These are phyloP conservation scores for Brachyrhaphis roseni DNA, from an alignment of 2,797 vertebrate genomes.

Conservation along the genomic window DNA sequence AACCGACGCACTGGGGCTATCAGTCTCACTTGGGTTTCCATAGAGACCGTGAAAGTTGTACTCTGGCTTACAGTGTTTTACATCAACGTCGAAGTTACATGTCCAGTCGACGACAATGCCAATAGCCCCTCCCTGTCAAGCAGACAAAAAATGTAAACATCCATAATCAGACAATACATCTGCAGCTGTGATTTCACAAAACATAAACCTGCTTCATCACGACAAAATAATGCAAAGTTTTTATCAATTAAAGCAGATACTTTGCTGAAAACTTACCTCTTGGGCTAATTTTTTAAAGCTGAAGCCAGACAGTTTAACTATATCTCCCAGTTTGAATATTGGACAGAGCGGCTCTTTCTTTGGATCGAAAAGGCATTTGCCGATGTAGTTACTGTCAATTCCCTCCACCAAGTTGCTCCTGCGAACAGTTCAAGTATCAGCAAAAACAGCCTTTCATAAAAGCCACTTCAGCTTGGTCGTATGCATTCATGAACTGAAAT, in stretches of 20 bases:
- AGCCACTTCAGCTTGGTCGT: neutral
- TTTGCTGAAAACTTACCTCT: slow-evolving; percentile 77
- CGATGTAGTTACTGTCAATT: slow-evolving; percentile 80
- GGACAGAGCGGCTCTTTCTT: slow-evolving; percentile 84
- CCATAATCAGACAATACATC: neutral
- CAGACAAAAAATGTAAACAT: slow-evolving; percentile 4
- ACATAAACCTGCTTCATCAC: neutral
- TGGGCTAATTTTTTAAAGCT: slow-evolving; percentile 84
- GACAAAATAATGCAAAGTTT: neutral
- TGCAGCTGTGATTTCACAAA: neutral
- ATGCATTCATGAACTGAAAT: neutral
- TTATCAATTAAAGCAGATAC: neutral
- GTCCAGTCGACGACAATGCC: slow-evolving; percentile 93
- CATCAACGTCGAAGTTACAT: slow-evolving; percentile 88
- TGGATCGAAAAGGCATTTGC: slow-evolving; percentile 83
- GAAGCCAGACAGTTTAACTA: slow-evolving; percentile 88
- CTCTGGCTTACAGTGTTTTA: slow-evolving; percentile 84
- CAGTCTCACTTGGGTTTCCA: slow-evolving; percentile 76
- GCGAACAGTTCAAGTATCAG: slow-evolving; percentile 22
- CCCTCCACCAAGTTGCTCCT: slow-evolving; percentile 93
- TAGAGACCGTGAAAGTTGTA: slow-evolving; percentile 92
- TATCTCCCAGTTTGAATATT: slow-evolving; percentile 89
- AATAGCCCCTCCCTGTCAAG: slow-evolving; percentile 88
- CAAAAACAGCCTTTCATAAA: neutral
- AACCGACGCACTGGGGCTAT: slow-evolving; percentile 77